phyloP scores from a whole-genome alignment of 1,140 invertebrate species.

The Pteromalus puparum region DNA sequence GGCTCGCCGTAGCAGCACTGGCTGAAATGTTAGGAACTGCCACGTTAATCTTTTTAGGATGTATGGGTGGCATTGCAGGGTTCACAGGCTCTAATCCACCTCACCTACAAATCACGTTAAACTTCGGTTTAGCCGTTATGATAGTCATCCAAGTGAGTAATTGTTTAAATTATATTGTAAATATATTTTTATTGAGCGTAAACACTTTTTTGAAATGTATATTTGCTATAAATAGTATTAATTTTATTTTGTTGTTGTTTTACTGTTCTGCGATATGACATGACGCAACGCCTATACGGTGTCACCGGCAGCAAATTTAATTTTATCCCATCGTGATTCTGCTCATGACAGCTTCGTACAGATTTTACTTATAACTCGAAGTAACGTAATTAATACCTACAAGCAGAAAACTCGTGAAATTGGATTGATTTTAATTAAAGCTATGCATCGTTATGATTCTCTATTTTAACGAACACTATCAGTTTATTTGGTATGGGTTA shows the following conservation, averaged over 20 bases:
- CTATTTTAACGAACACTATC: too few relatives aligned
- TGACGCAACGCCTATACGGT: not conserved
- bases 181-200: not conserved
- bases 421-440: too few relatives aligned
- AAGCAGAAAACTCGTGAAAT: not conserved
- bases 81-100: conserved; percentile 61
- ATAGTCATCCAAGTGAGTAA: conserved; percentile 78
- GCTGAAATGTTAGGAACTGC: conserved; percentile 85
- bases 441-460: too few relatives aligned
- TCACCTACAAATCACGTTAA: conserved; percentile 79
- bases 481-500: too few relatives aligned
- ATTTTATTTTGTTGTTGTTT: not conserved
- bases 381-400: not conserved
- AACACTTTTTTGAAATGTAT: not conserved
- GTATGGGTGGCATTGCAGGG: conserved; percentile 79
- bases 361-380: not conserved
- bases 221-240: not conserved
- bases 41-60: conserved; percentile 84
- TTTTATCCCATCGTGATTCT: not conserved
- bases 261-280: not conserved
- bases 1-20: conserved; percentile 54
- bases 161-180: not conserved
- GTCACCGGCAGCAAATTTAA: conserved; percentile 7
- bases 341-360: not conserved
- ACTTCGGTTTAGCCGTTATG: conserved; percentile 83